Evolutionary conservation across 2,113 vertebrate genomes (phyloP), one percentile per base, ranked within the genome.

Genomic region (Neodon shergylaensis): DNA sequence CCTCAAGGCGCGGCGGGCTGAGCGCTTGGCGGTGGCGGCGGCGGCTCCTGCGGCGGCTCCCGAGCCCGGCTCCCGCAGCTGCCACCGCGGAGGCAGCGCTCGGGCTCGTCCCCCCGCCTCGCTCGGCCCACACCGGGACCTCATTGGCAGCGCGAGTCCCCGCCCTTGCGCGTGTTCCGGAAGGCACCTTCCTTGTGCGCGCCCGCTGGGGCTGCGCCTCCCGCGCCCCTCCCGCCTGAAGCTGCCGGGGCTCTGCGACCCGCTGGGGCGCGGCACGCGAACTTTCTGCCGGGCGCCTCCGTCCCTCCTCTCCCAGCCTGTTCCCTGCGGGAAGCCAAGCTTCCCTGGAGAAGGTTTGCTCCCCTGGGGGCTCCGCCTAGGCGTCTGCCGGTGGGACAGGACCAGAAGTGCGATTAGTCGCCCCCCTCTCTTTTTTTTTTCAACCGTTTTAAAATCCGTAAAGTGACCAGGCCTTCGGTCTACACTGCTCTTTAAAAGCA

Each of bases 101-200:
- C 82, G 63, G 36, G 89, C 93, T 90, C 87, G 94, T 93, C 66
- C 90, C 97, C 96, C 95, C 2, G 84, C 93, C 96, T 70, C 84
- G 96, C 96, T 61, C 87, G 77, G 97, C 97, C 97, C 96, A 96
- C 97, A 65, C 92, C 96, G 0, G 96, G 97, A 96, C 97, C 97
- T 97, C 97, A 98, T 97, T 97, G 97, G 97, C 97, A 97, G 97
- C 97, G 93, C 97, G 39, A 98, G 68, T 96, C 97, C 96, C 97
- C 97, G 97, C 97, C 97, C 97, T 93, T 82, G 96, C 96, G 97
- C 97, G 97, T 97, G 96, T 97, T 97, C 97, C 97, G 96, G 97
- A 83, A 96, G 96, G 96, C 97, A 97, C 97, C 97, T 97, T 96
- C 97, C 96, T 94, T 91, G 88, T 95, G 93, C 97, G 96, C 81